These are phyloP conservation scores for Tautogolabrus adspersus DNA, from an alignment of 2,113 vertebrate genomes.

Conservation along the genomic window DNA sequence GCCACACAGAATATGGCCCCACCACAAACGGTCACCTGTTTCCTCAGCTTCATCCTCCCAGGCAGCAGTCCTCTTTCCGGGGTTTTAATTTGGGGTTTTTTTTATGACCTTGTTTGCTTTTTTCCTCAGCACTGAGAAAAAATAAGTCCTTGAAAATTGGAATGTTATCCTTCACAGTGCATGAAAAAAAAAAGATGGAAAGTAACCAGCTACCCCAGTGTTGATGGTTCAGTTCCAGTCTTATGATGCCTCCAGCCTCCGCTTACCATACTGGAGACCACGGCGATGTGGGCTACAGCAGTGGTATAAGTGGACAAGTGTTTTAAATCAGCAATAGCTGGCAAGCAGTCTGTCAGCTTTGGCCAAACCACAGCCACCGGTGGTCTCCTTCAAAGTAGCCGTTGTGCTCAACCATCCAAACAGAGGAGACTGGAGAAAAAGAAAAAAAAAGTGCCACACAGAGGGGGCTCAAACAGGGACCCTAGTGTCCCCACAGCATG, in stretches of 20 bases:
- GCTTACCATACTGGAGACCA: slow-evolving; percentile 66
- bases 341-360: slow-evolving; percentile 68
- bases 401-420: slow-evolving; percentile 80
- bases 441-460: slow-evolving; percentile 62
- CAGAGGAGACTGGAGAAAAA: slow-evolving; percentile 55
- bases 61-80: slow-evolving; percentile 18
- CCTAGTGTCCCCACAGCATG: slow-evolving; percentile 77
- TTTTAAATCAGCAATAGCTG: slow-evolving; percentile 72
- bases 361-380: slow-evolving; percentile 75
- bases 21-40: slow-evolving; percentile 97
- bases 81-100: neutral
- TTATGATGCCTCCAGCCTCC: slow-evolving; percentile 59
- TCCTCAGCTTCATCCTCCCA: slow-evolving; percentile 94
- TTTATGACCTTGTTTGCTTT: slow-evolving; percentile 32
- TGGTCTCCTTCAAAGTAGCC: slow-evolving; percentile 78
- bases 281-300: slow-evolving; percentile 35
- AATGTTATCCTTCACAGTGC: slow-evolving; percentile 35
- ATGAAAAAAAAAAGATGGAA: slow-evolving; percentile 23
- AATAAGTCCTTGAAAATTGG: slow-evolving; percentile 42
- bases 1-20: slow-evolving; percentile 98
- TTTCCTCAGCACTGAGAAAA: slow-evolving; percentile 24
- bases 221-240: slow-evolving; percentile 61
- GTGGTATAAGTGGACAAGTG: slow-evolving; percentile 29
- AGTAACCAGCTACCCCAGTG: slow-evolving; percentile 33
- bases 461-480: slow-evolving; percentile 73